Evolutionary conservation across 2,113 vertebrate genomes (phyloP).

Genomic region (Carollia perspicillata): DNA sequence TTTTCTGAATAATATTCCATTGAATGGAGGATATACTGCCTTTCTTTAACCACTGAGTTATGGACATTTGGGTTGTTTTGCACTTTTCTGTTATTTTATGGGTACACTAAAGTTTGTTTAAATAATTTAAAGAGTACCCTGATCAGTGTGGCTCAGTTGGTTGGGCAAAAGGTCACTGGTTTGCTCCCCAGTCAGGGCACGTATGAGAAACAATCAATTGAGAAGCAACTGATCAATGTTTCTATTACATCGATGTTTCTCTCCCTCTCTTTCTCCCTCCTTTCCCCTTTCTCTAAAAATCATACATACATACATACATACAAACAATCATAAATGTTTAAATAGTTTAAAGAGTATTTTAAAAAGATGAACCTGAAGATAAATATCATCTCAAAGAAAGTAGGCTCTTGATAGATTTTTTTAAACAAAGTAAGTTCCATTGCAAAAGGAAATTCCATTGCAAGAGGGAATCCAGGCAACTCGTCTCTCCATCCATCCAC

Average conservation of each 20-base stretch:
- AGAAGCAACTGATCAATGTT: too few species aligned
- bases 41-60: neutral
- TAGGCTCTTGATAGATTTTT: neutral
- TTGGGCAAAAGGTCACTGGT: too few species aligned
- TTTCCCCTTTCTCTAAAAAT: too few species aligned
- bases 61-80: neutral
- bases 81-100: neutral
- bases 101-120: neutral
- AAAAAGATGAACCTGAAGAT: neutral
- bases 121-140: neutral
- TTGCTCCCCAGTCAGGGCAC: too few species aligned
- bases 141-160: too few species aligned
- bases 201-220: too few species aligned
- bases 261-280: too few species aligned
- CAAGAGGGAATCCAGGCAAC: neutral
- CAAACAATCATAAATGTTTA: too few species aligned
- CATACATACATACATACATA: too few species aligned
- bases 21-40: neutral
- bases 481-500: neutral
- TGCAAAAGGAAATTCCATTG: neutral
- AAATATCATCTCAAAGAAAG: neutral
- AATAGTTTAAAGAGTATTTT: neutral
- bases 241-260: too few species aligned
- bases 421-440: neutral
- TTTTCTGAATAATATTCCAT: neutral